Evolutionary conservation across 2,888 invertebrate species (phyloP), one percentile per base, ranked within the genome.

Genomic region (Xanthia togata): DNA sequence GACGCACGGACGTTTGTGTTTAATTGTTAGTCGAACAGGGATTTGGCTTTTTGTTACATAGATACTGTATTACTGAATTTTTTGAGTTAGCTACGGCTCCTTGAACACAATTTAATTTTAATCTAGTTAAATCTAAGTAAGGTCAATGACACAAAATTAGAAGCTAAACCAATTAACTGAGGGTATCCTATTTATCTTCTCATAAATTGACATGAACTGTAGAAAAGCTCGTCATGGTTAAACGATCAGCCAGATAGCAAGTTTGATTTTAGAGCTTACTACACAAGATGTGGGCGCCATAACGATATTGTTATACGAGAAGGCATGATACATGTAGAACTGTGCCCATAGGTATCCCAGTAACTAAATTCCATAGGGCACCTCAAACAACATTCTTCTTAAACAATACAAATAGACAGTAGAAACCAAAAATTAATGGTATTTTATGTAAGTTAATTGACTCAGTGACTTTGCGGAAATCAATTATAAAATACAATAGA

Each of bases 41-140:
- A 47, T 69, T 76, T 47, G 41, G n/a, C 14, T 57, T 69, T 77
- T 53, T 23, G 20, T 62, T 35, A 11, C 4, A 47, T 12, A 38
- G 9, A 35, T 0, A 44, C 8, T 26, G 8, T 47, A 26, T 47
- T 47, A 4, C 2, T 71, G 17, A 73, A 55, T 14, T 41, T 1
- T 2, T n/a, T 17, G 1, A 1, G 38, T 26, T 50, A 11, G 8
- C 11, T 44, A 31, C 9, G 3, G n/a, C 5, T 47, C 17, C 17
- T 67, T 35, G 9, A 20, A 23, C 23, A 23, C 9, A 50, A 9
- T 23, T 3, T 50, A 8, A 67, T 65, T 31, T 67, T 31, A 31
- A 1, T 50, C 23, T 12, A 26, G 8, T 6, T 12, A 26, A 67
- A 47, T 31, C 1, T 26, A 23, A 14, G 9, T 14, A 2, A 47